These are phyloP conservation scores for Phocoena phocoena DNA, from an alignment of 2,113 vertebrate genomes.

Conservation along the genomic window DNA sequence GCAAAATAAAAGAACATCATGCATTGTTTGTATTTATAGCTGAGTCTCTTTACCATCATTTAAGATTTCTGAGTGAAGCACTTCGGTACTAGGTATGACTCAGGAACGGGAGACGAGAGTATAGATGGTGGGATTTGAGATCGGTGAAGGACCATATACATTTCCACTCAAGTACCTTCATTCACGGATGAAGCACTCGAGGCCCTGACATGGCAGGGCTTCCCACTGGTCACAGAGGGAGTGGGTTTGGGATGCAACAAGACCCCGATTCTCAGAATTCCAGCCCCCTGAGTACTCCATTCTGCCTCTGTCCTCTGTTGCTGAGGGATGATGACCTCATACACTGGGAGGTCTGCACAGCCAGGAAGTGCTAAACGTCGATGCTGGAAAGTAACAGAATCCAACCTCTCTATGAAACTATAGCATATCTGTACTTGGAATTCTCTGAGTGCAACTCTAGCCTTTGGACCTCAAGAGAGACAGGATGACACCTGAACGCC, in stretches of 20 bases:
- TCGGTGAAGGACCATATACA: not conserved
- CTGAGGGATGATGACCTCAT: fast-evolving
- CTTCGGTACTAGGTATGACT: not conserved
- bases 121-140: fast-evolving
- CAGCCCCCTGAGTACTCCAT: not conserved
- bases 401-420: not conserved
- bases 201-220: not conserved
- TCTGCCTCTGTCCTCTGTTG: not conserved
- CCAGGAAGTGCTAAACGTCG: fast-evolving
- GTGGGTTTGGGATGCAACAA: not conserved
- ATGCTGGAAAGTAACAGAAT: not conserved
- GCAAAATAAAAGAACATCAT: not conserved
- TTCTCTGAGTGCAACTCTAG: not conserved
- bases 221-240: not conserved
- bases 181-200: not conserved
- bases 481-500: not conserved
- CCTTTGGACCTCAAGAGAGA: not conserved
- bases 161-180: not conserved
- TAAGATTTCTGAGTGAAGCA: not conserved
- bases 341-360: fast-evolving
- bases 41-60: fast-evolving
- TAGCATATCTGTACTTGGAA: too few relatives aligned
- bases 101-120: fast-evolving
- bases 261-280: not conserved
- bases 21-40: fast-evolving